Evolutionary conservation across 2,113 vertebrate species (phyloP), one percentile per base, ranked within the genome.

Genomic region (Ciconia boyciana): DNA sequence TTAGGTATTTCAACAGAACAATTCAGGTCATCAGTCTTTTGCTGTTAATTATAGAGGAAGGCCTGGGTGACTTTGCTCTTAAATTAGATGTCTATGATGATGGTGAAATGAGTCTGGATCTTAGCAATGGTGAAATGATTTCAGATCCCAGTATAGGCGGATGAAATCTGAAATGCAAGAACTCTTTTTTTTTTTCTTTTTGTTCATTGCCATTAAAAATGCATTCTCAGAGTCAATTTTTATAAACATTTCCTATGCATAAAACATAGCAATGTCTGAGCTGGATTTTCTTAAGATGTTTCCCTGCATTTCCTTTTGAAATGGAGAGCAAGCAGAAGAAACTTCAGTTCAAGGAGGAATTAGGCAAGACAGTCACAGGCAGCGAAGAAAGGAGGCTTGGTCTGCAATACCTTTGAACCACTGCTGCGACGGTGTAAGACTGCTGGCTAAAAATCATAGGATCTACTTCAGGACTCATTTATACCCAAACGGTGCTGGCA

Each of bases 31-130:
- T 85, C 86, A 81, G 68, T 83, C 72, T 64, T 76, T 24, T 26
- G 16, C 15, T 9, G 78, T 88, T 95, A 96, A 93, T 95, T 96
- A 91, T 77, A 93, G 78, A 87, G 82, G 48, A 62, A 79, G 88
- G 49, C 66, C 82, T 91, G 92, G 49, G 17, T 96, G 80, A 95
- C 83, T 94, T 88, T 94, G 89, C 76, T 92, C 49, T 95, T 91
- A 91, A 94, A 96, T 96, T 95, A 96, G 87, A 58, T 88, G 49
- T 60, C 75, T 93, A 6, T 41, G 77, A 1, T 2, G 36, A 54
- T 49, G 28, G 75, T 91, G 93, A 84, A 94, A 86, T 80, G 82
- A 82, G 13, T 41, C 64, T 92, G 57, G 48, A 68, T 71, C 52
- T 83, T 68, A 83, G n/a, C 24, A 52, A 52, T 51, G 46, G 46